These are phyloP conservation scores for Gadopsis marmoratus DNA, from an alignment of 2,797 vertebrate genomes.

Conservation along the genomic window DNA sequence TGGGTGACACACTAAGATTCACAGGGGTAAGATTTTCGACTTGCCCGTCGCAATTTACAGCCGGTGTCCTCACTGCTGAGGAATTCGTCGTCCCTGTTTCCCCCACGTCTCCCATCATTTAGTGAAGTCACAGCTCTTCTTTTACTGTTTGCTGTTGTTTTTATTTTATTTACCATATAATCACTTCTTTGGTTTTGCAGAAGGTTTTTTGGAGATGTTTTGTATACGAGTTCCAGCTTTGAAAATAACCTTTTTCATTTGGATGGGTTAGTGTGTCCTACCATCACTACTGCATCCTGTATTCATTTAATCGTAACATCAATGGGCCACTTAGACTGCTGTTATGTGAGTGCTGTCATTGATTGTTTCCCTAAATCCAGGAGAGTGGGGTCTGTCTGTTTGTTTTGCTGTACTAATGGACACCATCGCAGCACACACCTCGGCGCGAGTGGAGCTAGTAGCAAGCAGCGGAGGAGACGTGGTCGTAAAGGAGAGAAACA, in stretches of 20 bases:
- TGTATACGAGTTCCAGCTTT: constrained; percentile 11
- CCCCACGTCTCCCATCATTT: not conserved
- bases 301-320: constrained; percentile 74
- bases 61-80: not conserved
- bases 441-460: constrained; percentile 22
- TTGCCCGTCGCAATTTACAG: constrained; percentile 26
- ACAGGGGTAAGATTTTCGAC: constrained; percentile 11
- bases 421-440: constrained; percentile 61
- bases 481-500: constrained; percentile 15
- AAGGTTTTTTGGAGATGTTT: not conserved
- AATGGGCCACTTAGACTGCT: constrained; percentile 65
- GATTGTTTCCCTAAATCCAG: constrained; percentile 72
- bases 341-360: constrained; percentile 74
- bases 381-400: constrained; percentile 64
- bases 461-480: constrained; percentile 20
- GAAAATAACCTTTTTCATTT: constrained; percentile 25
- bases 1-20: constrained; percentile 17
- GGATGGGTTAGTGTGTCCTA: constrained; percentile 28
- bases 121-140: not conserved
- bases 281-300: constrained; percentile 55
- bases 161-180: constrained; percentile 15
- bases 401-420: constrained; percentile 71
- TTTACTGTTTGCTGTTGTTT: not conserved
- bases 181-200: not conserved
- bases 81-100: constrained; percentile 10